Evolutionary conservation across 2,888 invertebrate species (phyloP).

Genomic region (Axea sp.): DNA sequence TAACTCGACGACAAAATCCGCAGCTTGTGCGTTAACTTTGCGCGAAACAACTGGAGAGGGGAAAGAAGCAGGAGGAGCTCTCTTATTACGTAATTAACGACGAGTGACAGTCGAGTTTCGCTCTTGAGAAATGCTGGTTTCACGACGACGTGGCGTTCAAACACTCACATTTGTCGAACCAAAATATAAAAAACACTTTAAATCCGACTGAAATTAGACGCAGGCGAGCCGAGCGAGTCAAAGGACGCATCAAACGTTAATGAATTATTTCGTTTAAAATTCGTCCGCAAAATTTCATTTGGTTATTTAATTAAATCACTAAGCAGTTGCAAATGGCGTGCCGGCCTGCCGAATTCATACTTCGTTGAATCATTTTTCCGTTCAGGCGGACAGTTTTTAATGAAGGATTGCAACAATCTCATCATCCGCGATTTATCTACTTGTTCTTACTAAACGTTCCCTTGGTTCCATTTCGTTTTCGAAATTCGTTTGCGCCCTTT

Average conservation of each 20-base stretch:
- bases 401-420: too few relatives aligned
- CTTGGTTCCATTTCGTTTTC: too few relatives aligned
- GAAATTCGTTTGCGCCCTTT: too few relatives aligned
- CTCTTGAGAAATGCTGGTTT: constrained; percentile 62
- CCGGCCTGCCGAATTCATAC: too few relatives aligned
- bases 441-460: too few relatives aligned
- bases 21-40: constrained; percentile 54
- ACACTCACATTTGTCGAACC: constrained; percentile 49
- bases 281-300: background rate
- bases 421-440: too few relatives aligned
- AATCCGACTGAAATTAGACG: constrained; percentile 41
- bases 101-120: constrained; percentile 62
- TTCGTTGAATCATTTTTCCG: too few relatives aligned
- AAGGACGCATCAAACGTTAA: background rate
- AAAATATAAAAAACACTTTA: constrained; percentile 39
- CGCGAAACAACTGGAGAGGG: constrained; percentile 34
- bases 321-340: too few relatives aligned
- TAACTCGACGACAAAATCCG: constrained; percentile 53
- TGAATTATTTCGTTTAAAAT: constrained; percentile 4
- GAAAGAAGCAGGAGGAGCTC: constrained; percentile 55
- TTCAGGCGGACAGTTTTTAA: too few relatives aligned
- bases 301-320: background rate
- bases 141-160: constrained; percentile 53
- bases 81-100: constrained; percentile 62
- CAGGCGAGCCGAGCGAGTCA: background rate